Evolutionary conservation across 92 coral and sea anemone species (phyloP).

Genomic region (Muricea muricata): DNA sequence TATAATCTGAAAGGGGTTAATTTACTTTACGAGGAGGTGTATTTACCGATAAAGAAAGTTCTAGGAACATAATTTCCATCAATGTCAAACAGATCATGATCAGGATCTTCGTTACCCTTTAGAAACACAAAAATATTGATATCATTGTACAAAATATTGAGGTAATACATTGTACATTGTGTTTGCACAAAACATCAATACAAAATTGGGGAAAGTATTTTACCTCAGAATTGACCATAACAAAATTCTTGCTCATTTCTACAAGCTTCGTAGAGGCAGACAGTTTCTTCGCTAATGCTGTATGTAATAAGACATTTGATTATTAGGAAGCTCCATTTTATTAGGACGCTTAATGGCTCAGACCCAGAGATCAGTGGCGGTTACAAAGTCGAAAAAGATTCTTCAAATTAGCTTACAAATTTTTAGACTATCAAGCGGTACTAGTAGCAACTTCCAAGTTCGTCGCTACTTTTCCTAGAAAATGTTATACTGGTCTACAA

Average conservation of each 20-base stretch:
- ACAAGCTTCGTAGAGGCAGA: conserved; percentile 72
- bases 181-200: too few species aligned
- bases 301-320: background rate
- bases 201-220: background rate
- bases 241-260: conserved; percentile 73
- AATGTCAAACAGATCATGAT: conserved; percentile 75
- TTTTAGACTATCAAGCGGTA: too few species aligned
- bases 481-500: too few species aligned
- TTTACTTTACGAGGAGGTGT: too few species aligned
- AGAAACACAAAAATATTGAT: background rate
- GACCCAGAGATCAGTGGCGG: too few species aligned
- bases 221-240: conserved; percentile 96
- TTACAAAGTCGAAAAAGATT: background rate
- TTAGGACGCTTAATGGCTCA: background rate
- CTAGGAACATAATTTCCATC: conserved; percentile 96
- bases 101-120: conserved; percentile 84
- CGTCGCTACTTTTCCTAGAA: too few species aligned
- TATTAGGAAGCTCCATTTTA: too few species aligned
- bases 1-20: too few species aligned
- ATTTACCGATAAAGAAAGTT: conserved; percentile 77
- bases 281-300: conserved; percentile 83
- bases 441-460: background rate
- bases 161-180: too few species aligned
- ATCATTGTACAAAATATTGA: background rate
- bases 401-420: background rate